Conservation (phyloP, 2,797 vertebrate species). For the Hafferia zeledoni region DNA sequence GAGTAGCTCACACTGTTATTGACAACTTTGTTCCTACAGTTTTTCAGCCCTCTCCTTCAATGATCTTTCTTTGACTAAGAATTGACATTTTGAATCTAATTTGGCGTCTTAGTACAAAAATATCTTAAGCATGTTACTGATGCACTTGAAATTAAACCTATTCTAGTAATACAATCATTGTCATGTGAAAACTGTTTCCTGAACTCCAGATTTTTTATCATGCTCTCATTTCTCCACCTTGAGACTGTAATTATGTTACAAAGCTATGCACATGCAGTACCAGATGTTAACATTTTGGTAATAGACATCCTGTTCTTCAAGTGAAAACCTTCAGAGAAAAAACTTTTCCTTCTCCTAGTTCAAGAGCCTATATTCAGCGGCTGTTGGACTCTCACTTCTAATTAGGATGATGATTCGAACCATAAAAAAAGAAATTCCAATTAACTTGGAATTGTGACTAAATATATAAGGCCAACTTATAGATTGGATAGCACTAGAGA, state of each 20-base stretch:
- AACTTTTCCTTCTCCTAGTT: accelerated
- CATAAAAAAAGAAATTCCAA: not conserved
- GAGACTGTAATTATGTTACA: not conserved
- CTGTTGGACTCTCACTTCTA: not conserved
- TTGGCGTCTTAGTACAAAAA: not conserved
- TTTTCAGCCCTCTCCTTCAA: not conserved
- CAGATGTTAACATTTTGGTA: not conserved
- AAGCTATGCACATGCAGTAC: not conserved
- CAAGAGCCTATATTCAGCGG: not conserved
- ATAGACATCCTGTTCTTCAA: not conserved
- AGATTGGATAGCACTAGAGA: not conserved
- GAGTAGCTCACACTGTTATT: not conserved
- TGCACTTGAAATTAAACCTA: not conserved
- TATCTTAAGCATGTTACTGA: not conserved
- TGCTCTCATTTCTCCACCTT: not conserved
- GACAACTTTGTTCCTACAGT: not conserved
- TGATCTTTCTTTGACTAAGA: not conserved
- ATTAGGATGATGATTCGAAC: not conserved
- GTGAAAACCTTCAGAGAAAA: not conserved
- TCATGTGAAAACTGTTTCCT: not conserved
- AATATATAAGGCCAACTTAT: not conserved
- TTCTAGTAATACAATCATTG: not conserved
- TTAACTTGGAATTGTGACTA: not conserved
- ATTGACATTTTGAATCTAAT: not conserved
- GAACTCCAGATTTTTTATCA: not conserved